Evolutionary conservation across 2,888 invertebrate species (phyloP).

Genomic region (Caenorhabditis becei): DNA sequence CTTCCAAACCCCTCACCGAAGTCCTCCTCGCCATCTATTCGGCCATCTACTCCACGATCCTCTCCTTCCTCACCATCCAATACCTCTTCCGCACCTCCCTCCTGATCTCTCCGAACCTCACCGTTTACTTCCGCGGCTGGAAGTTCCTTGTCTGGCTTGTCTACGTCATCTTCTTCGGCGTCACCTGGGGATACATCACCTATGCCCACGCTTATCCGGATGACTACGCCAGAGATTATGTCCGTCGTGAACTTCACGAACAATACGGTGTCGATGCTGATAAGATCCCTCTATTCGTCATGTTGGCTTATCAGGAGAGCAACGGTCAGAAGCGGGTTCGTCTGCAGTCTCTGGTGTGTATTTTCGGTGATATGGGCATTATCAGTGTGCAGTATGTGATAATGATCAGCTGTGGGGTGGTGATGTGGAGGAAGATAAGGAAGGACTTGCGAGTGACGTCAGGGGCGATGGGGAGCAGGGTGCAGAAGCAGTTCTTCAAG

Average conservation of each 20-base stretch:
- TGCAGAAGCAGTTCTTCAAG: constrained; percentile 37
- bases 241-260: constrained; percentile 22
- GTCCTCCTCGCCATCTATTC: constrained; percentile 11
- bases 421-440: constrained; percentile 11
- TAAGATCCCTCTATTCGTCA: constrained; percentile 18
- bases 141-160: constrained; percentile 23
- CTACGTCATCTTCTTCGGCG: constrained; percentile 16
- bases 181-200: constrained; percentile 34
- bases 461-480: not conserved
- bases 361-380: constrained; percentile 44
- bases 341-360: constrained; percentile 33
- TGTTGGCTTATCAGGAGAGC: constrained; percentile 13
- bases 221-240: constrained; percentile 30
- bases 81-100: not conserved
- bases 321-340: constrained; percentile 9
- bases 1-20: constrained; percentile 9
- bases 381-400: constrained; percentile 33
- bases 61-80: constrained; percentile 22
- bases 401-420: constrained; percentile 35
- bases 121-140: constrained; percentile 18
- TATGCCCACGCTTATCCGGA: constrained; percentile 23
- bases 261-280: constrained; percentile 21
- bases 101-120: not conserved
- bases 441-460: not conserved
- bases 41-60: constrained; percentile 24